Conservation (phyloP, 2,888 invertebrate species). For the Macroteleia sp. region DNA sequence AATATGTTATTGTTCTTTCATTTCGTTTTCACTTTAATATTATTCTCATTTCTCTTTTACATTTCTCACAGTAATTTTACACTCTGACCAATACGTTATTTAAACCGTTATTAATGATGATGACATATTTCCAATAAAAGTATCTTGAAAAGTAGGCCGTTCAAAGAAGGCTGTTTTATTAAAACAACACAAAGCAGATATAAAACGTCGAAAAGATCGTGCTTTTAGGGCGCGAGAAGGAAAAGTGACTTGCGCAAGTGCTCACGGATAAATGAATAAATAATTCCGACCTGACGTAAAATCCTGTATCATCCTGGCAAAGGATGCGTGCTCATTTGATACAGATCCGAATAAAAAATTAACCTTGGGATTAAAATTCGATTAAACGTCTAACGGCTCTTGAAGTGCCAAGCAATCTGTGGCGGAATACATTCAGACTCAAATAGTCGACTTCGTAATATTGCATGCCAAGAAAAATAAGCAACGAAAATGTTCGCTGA, state of each 20-base stretch:
- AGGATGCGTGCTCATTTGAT: constrained; percentile 30
- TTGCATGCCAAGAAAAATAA: too few species aligned
- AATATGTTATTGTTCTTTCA: too few species aligned
- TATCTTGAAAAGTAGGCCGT: too few species aligned
- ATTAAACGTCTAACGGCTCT: constrained; percentile 21
- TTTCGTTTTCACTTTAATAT: too few species aligned
- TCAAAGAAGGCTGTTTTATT: too few species aligned
- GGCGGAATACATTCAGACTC: constrained; percentile 26
- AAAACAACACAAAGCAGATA: constrained; percentile 20
- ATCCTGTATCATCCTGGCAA: constrained; percentile 19
- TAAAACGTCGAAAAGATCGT: constrained; percentile 5
- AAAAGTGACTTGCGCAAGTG: neutral
- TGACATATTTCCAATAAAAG: too few species aligned
- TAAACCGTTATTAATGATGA: too few species aligned
- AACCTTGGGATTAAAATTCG: constrained; percentile 42
- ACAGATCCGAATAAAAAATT: constrained; percentile 32
- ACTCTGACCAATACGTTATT: too few species aligned
- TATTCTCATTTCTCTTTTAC: too few species aligned
- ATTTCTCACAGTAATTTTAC: too few species aligned
- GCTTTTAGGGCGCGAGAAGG: neutral
- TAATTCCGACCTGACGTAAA: constrained; percentile 21
- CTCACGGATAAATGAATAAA: constrained; percentile 24
- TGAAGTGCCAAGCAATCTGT: constrained; percentile 33
- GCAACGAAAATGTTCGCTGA: too few species aligned
- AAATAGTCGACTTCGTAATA: constrained; percentile 6